Evolutionary conservation across 1,140 invertebrate genomes (phyloP).

Genomic region (Helicoverpa zea): DNA sequence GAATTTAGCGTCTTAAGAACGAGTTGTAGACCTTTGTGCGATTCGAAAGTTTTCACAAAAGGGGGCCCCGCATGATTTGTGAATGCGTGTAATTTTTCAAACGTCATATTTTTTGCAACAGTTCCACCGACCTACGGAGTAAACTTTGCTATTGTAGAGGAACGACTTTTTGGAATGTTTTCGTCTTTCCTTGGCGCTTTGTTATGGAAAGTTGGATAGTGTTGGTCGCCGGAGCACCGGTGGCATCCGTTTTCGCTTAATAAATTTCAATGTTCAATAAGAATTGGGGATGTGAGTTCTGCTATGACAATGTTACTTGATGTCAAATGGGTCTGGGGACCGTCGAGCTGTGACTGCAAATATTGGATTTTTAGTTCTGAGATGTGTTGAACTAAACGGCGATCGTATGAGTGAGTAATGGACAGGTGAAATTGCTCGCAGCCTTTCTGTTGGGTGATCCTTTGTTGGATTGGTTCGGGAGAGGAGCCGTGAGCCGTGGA

Average conservation of each 20-base stretch:
- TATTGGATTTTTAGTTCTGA: constrained; percentile 41
- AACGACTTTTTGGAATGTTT: constrained; percentile 80
- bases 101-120: constrained; percentile 85
- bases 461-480: constrained; percentile 63
- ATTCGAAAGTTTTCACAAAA: constrained; percentile 82
- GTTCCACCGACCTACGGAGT: constrained; percentile 78
- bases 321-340: constrained; percentile 40
- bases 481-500: constrained; percentile 13
- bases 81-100: constrained; percentile 87
- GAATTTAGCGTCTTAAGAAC: constrained; percentile 79
- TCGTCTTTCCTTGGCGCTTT: constrained; percentile 75
- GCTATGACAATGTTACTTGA: constrained; percentile 45
- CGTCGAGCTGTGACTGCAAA: constrained; percentile 34
- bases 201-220: constrained; percentile 80
- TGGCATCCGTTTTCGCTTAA: constrained; percentile 63
- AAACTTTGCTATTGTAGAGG: constrained; percentile 82
- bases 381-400: constrained; percentile 49
- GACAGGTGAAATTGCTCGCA: constrained; percentile 62
- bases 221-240: constrained; percentile 66
- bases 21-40: constrained; percentile 82
- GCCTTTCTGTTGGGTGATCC: constrained; percentile 66
- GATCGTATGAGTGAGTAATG: constrained; percentile 58
- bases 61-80: constrained; percentile 84
- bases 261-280: constrained; percentile 62
- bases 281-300: constrained; percentile 51